Base-by-base conservation (phyloP, 2,888 invertebrate genomes). In the Drosophila suboccidentalis region DNA sequence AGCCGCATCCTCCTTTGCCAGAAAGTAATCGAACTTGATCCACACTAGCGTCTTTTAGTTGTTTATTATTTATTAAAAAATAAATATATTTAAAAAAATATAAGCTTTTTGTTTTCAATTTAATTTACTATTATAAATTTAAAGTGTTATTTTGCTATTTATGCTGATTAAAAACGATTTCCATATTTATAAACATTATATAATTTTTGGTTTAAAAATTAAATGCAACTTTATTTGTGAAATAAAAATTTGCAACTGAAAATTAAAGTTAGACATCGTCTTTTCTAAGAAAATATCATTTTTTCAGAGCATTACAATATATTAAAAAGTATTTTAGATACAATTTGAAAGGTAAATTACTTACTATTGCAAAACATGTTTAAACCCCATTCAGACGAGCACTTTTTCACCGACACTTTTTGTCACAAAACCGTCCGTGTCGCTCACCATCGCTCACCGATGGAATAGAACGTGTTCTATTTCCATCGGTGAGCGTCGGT, bases 61-160 rank as follows among this genome's bases (percentile, higher is more conserved):
- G 69, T 22, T 66, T 49, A 58, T 62, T 73, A 60, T 54, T 57
- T 75, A 60, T 65, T 46, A 53, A 69, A 29, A 38, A 55, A 46
- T 36, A 26, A 38, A 39, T 15, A 29, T 38, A 43, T 43, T 32
- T 2, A 19, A 9, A 22, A 47, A 32, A 8, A 10, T 39, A 32
- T 4, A 39, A n/a, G 6, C 29, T 13, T 4, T 15, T 29, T 29
- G 2, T 6, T 29, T 29, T 8, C 8, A 8, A 29, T 29, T 29
- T 29, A 1, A 29, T 26, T 26, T 6, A 22, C 22, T 4, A 22
- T 22, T 22, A 22, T 22, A 22, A 3, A 22, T 22, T 0, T 4
- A 22, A 22, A 4, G 22, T 22, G 22, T 22, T 19, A 19, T 22
- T 22, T 4, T 22, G 22, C 22, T 22, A 22, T 26, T 26, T 26